These are phyloP conservation scores for Erebia aethiops DNA, from an alignment of 2,888 invertebrate genomes.

Conservation along the genomic window DNA sequence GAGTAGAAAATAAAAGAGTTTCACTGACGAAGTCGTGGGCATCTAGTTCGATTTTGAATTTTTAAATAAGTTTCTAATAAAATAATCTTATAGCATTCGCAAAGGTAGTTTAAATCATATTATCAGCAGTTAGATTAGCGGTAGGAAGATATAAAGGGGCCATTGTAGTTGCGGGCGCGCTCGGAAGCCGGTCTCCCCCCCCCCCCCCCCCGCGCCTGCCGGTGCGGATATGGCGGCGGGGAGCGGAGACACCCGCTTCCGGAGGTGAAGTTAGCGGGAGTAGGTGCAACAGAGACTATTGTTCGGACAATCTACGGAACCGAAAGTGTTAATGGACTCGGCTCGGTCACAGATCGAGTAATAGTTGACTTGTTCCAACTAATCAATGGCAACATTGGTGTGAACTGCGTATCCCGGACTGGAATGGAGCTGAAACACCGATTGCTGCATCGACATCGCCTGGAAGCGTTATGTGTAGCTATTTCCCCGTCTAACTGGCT, in stretches of 20 bases:
- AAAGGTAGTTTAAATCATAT: constrained; percentile 62
- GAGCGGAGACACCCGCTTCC: constrained; percentile 77
- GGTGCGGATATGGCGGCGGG: constrained; percentile 71
- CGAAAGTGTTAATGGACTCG: constrained; percentile 18
- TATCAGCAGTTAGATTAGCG: constrained; percentile 72
- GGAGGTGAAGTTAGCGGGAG: constrained; percentile 65
- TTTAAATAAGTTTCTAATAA: too few species aligned
- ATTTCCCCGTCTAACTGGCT: too few species aligned
- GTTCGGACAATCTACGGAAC: constrained; percentile 50
- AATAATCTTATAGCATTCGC: too few species aligned
- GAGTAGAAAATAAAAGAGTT: too few species aligned
- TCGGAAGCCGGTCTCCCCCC: constrained; percentile 50
- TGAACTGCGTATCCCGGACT: too few species aligned
- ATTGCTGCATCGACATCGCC: too few species aligned
- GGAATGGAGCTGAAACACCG: too few species aligned
- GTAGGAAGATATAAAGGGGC: constrained; percentile 72
- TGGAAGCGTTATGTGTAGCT: too few species aligned
- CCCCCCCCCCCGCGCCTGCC: constrained; percentile 47
- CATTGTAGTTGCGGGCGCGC: constrained; percentile 65
- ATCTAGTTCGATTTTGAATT: too few species aligned
- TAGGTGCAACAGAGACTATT: constrained; percentile 51
- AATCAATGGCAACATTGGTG: too few species aligned
- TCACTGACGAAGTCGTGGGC: too few species aligned
- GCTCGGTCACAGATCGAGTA: not conserved
- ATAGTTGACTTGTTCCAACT: too few species aligned